Evolutionary conservation across 1,140 invertebrate genomes (phyloP).

Genomic region (Achatina immaculata): DNA sequence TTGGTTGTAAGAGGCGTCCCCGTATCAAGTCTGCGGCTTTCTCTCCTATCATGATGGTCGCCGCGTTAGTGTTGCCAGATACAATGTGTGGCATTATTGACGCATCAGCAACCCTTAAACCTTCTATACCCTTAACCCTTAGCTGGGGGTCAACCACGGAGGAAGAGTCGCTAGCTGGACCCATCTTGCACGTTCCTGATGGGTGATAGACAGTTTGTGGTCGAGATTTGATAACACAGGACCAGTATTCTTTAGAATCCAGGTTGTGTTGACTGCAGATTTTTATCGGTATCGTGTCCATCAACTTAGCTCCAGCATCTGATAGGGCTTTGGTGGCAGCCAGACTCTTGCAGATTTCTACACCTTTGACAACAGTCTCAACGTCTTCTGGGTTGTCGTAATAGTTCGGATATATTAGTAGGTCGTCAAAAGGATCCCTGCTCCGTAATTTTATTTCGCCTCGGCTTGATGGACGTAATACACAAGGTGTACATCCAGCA

Average conservation of each 20-base stretch:
- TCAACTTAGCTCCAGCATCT: conserved; percentile 4
- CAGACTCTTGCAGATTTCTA: conserved; percentile 37
- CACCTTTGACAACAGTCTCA: conserved; percentile 52
- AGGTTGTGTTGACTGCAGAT: conserved; percentile 44
- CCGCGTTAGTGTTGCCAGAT: conserved; percentile 75
- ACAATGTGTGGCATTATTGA: conserved; percentile 75
- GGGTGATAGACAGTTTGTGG: conserved; percentile 84
- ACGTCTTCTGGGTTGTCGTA: conserved; percentile 57
- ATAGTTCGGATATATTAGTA: conserved; percentile 84
- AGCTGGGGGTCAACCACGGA: conserved; percentile 71
- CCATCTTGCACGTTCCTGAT: conserved; percentile 91
- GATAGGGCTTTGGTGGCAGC: neutral
- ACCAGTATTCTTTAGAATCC: conserved; percentile 62
- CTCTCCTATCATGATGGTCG: conserved; percentile 75
- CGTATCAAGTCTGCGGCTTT: conserved; percentile 73
- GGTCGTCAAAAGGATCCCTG: conserved; percentile 83
- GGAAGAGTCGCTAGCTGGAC: conserved; percentile 74
- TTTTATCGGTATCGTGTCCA: neutral
- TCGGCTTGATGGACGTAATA: conserved; percentile 58
- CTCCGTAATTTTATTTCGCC: conserved; percentile 65
- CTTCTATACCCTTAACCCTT: conserved; percentile 69
- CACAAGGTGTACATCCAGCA: conserved; percentile 1
- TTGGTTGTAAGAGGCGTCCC: conserved; percentile 14
- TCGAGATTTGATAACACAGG: conserved; percentile 54
- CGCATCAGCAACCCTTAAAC: conserved; percentile 74